Percentiles rank a stretch among this genome's conserved stretches.
These are phyloP conservation scores for Planiliza haematocheilus DNA, from an alignment of 2,113 vertebrate species.

Conservation along the genomic window DNA sequence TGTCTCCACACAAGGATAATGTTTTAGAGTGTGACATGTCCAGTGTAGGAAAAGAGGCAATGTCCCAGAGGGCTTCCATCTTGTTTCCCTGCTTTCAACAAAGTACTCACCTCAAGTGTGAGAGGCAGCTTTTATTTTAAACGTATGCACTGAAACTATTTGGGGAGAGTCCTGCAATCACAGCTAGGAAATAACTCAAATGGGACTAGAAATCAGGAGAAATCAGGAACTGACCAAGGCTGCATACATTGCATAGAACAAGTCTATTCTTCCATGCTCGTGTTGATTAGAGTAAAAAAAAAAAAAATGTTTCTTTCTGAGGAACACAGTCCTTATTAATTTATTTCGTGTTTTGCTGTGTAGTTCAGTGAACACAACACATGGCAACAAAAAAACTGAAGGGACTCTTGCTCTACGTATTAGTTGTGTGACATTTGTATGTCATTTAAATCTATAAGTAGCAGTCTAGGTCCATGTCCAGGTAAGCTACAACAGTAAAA, in stretches of 20 bases:
- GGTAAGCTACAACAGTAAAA: too few relatives aligned
- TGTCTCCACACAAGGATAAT: constrained; percentile 32
- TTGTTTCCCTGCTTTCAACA: constrained; percentile 32
- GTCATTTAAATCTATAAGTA: background rate
- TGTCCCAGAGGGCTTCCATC: constrained; percentile 1
- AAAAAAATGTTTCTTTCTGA: too few relatives aligned
- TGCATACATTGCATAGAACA: too few relatives aligned
- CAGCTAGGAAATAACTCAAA: background rate
- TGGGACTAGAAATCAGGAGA: background rate
- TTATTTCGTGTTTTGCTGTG: too few relatives aligned
- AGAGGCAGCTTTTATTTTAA: constrained; percentile 23
- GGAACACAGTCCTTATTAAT: too few relatives aligned
- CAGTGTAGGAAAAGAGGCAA: constrained; percentile 5
- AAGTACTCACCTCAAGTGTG: constrained; percentile 18
- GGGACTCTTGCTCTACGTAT: background rate
- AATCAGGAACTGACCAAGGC: too few relatives aligned
- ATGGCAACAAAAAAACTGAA: too few relatives aligned
- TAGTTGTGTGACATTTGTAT: background rate
- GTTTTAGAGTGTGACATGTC: constrained; percentile 31
- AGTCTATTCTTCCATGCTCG: too few relatives aligned
- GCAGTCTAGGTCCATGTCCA: background rate
- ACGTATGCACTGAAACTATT: constrained; percentile 18
- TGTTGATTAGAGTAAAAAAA: too few relatives aligned
- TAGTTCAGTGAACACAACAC: too few relatives aligned
- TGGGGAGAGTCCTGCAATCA: constrained; percentile 2